Conservation (phyloP, 2,797 vertebrate genomes). For the Acridotheres tristis region DNA sequence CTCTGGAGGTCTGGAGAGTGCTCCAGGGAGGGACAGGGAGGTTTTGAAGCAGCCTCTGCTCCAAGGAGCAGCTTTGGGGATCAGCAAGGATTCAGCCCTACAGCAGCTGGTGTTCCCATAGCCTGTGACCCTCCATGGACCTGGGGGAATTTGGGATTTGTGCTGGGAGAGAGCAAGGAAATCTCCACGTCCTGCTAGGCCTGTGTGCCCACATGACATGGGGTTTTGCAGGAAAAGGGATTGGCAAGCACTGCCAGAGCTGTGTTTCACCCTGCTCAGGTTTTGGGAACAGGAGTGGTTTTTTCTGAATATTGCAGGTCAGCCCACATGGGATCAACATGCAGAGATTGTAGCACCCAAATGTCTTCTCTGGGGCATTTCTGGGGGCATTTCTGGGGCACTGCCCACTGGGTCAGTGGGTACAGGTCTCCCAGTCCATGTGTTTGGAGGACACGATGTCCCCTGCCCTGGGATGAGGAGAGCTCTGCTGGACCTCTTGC, state of each 20-base stretch:
- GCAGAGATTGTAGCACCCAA: neutral
- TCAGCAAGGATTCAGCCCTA: neutral
- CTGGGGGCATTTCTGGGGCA: neutral
- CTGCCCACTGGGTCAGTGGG: neutral
- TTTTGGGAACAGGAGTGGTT: neutral
- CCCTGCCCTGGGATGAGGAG: neutral
- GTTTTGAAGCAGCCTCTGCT: neutral
- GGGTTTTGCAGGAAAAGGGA: neutral
- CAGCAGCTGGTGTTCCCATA: neutral
- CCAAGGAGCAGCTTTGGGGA: neutral
- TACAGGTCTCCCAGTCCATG: accelerated
- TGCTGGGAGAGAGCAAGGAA: neutral
- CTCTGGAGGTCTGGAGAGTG: neutral
- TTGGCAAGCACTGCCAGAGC: neutral
- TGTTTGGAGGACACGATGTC: neutral
- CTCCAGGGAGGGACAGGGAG: neutral
- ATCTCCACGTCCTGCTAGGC: neutral
- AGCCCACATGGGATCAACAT: neutral
- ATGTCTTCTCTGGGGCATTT: neutral
- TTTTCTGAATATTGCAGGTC: neutral
- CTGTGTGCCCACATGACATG: accelerated
- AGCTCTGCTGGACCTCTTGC: neutral
- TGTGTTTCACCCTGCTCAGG: neutral
- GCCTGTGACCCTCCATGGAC: neutral
- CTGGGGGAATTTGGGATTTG: constrained; percentile 34